These are phyloP conservation scores for Lampropteryx suffumata DNA, from an alignment of 2,888 invertebrate genomes.

Conservation along the genomic window DNA sequence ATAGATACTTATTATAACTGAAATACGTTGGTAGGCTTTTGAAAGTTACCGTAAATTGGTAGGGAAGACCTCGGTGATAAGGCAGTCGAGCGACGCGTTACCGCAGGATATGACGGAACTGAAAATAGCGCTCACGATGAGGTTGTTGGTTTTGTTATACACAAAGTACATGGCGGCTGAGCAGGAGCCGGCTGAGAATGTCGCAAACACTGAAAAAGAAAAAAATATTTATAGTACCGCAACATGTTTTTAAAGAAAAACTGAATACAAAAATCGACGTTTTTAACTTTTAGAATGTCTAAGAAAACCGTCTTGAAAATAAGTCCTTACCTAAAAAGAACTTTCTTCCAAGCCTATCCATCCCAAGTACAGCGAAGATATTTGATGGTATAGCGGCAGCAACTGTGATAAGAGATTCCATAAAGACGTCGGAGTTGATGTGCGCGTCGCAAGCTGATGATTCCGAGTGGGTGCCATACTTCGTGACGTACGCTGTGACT, in stretches of 20 bases:
- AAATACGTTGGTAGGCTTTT: too few relatives aligned
- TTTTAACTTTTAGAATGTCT: too few relatives aligned
- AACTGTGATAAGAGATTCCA: constrained; percentile 93
- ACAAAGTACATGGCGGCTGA: constrained; percentile 94
- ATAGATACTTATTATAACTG: background rate
- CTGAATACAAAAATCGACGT: too few relatives aligned
- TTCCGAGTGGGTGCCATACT: constrained; percentile 84
- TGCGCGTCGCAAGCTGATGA: constrained; percentile 85
- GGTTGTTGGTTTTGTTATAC: constrained; percentile 91
- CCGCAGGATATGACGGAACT: constrained; percentile 95
- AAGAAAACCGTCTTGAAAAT: too few relatives aligned
- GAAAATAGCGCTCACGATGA: constrained; percentile 92
- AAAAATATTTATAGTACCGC: background rate
- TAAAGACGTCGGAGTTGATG: constrained; percentile 91
- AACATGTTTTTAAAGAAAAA: too few relatives aligned
- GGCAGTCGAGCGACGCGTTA: constrained; percentile 94
- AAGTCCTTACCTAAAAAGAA: constrained; percentile 87
- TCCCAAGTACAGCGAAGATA: constrained; percentile 90
- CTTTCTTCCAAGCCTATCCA: constrained; percentile 93
- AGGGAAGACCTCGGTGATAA: constrained; percentile 96
- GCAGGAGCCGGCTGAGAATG: constrained; percentile 91
- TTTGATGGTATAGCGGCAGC: constrained; percentile 94
- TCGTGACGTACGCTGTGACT: constrained; percentile 90
- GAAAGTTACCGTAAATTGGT: constrained; percentile 89
- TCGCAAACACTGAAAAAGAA: constrained; percentile 89